Base-by-base conservation (phyloP, 2,797 vertebrate genomes). In the Lepilemur ruficaudatus region DNA sequence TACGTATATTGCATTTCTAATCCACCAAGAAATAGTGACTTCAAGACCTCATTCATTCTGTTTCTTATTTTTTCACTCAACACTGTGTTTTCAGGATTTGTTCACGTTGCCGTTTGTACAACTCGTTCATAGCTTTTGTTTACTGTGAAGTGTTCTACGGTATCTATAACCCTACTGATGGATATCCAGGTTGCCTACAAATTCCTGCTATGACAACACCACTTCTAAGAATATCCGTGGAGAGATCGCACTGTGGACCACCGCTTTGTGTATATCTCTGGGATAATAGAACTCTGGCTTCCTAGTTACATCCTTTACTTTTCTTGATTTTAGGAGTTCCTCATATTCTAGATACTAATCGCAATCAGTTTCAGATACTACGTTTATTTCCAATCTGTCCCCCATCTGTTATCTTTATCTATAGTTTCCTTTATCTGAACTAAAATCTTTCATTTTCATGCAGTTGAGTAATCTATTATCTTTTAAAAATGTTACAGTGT, bases 401-500 rank as follows among this genome's bases (percentile, higher is more conserved):
- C 12, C 65, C 57, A 23, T 50, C 8, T 70, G 52, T 81, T 50
- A 65, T 79, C 38, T 90, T 73, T 32, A 35, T 61, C 65, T 69
- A 18, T 57, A 84, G 38, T 85, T 67, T 83, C 35, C 48, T 88
- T 94, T 76, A 38, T 63, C 48, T 88, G 83, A 59, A 81, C 28
- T 35, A 69, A 93, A 81, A n/a, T 48, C 32, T 88, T 91, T 80
- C 3, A 59, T 80, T 94, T 96, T 41, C 91, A 88, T 81, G 41
- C 61, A 35, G 11, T 63, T 35, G 48, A 32, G 48, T 84, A 48
- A 78, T 46, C 52, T 41, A 3, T 38, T 69, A 13, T 70, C 73
- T 94, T 95, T 96, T 79, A 22, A 75, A 90, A 94, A 92, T 48
- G 46, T 91, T 59, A 12, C 87, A 46, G 43, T 79, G 3, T 82